Evolutionary conservation across 2,113 vertebrate genomes (phyloP).

Genomic region (Acinonyx jubatus): DNA sequence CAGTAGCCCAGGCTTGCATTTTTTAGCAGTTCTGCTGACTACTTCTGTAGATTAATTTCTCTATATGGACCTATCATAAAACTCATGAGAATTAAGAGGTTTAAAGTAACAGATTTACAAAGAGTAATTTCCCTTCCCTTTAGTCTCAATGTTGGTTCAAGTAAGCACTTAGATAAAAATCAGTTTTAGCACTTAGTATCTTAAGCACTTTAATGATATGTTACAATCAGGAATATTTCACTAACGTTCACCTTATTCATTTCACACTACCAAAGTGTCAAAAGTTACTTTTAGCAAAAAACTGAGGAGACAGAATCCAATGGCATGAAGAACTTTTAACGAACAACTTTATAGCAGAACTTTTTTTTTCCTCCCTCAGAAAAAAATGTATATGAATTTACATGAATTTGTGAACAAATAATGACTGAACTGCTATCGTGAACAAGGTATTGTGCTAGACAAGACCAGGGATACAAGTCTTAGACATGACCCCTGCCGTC

Average conservation of each 20-base stretch:
- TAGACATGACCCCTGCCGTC: neutral
- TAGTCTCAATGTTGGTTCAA: conserved; percentile 65
- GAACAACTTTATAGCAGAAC: neutral
- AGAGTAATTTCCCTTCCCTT: conserved; percentile 70
- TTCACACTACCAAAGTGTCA: neutral
- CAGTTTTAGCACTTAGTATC: conserved; percentile 50
- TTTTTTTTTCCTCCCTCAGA: too few species aligned
- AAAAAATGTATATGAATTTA: conserved; percentile 18
- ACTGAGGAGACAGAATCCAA: neutral
- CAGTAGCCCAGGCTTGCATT: conserved; percentile 68
- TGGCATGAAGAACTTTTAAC: conserved; percentile 49
- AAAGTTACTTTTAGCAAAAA: neutral
- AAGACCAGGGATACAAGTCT: neutral
- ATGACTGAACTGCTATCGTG: neutral
- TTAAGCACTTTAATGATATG: conserved; percentile 9
- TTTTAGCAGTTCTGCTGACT: conserved; percentile 77
- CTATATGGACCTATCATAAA: conserved; percentile 74
- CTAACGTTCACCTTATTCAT: conserved; percentile 37
- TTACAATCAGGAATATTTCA: conserved; percentile 48
- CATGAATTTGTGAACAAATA: conserved; percentile 52
- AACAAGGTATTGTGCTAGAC: neutral
- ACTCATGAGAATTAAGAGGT: conserved; percentile 73
- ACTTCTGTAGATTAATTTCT: conserved; percentile 76
- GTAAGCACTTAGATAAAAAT: conserved; percentile 66
- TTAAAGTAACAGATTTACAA: conserved; percentile 72